phyloP scores from a whole-genome alignment of 2,888 invertebrate species.

The Parasteatoda lunata region DNA sequence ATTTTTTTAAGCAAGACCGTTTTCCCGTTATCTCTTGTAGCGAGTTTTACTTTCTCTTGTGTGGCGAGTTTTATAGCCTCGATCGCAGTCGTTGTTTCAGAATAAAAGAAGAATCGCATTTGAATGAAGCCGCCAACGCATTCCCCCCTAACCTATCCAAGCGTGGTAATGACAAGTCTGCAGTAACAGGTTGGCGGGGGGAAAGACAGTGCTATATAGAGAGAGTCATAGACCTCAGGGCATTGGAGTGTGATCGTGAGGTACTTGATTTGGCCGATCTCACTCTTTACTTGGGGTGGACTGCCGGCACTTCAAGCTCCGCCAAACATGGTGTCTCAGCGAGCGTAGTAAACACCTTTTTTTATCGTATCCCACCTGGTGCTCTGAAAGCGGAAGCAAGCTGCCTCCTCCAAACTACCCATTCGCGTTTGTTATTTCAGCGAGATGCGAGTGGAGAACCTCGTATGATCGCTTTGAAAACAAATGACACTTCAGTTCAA shows the following conservation, averaged over 20 bases:
- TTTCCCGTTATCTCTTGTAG: background rate
- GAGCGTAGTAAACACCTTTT: slow-evolving; percentile 53
- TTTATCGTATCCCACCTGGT: slow-evolving; percentile 62
- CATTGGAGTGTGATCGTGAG: slow-evolving; percentile 61
- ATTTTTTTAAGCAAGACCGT: background rate
- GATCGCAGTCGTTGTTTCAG: slow-evolving; percentile 32
- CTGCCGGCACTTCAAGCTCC: slow-evolving; percentile 34
- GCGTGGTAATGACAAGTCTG: slow-evolving; percentile 64
- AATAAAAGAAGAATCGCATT: slow-evolving; percentile 34
- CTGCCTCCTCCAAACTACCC: slow-evolving; percentile 41
- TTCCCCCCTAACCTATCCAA: slow-evolving; percentile 59
- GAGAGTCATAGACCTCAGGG: slow-evolving; percentile 64
- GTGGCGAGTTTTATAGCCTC: slow-evolving; percentile 28
- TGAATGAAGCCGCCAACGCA: slow-evolving; percentile 62
- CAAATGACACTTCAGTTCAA: slow-evolving; percentile 25
- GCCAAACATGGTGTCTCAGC: slow-evolving; percentile 53
- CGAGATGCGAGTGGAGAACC: slow-evolving; percentile 15
- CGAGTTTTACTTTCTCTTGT: slow-evolving; percentile 26
- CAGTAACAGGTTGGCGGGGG: slow-evolving; percentile 55
- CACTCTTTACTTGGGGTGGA: slow-evolving; percentile 42
- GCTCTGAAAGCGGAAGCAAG: slow-evolving; percentile 56
- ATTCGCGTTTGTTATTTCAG: slow-evolving; percentile 46
- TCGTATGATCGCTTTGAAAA: slow-evolving; percentile 48
- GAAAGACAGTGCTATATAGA: slow-evolving; percentile 53
- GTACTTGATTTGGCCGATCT: slow-evolving; percentile 49